These are phyloP conservation scores for Notarius lentiginosus DNA, from an alignment of 2,113 vertebrate genomes.

Conservation along the genomic window DNA sequence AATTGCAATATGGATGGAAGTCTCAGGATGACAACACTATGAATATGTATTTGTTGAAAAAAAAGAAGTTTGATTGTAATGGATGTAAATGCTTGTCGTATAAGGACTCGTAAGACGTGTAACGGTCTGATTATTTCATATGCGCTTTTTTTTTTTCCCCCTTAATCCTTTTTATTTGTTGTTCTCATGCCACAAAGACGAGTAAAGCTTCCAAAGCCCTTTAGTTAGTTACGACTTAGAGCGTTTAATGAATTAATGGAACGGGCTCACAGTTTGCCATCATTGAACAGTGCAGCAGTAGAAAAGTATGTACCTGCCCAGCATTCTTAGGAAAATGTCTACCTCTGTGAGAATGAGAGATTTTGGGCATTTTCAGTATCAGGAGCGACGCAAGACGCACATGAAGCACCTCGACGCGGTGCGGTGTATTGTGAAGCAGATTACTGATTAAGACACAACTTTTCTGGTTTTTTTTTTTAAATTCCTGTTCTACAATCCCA, in stretches of 20 bases:
- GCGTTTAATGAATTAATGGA: not conserved
- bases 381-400: conserved; percentile 32
- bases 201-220: conserved; percentile 2
- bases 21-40: conserved; percentile 14
- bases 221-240: not conserved
- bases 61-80: not conserved
- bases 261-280: not conserved
- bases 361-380: conserved; percentile 38
- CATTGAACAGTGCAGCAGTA: not conserved
- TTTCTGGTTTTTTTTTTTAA: not conserved
- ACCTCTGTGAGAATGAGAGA: conserved; percentile 40
- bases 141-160: conserved; percentile 33
- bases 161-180: not conserved
- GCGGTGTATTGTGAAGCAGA: not conserved
- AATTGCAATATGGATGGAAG: not conserved
- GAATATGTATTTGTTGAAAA: not conserved
- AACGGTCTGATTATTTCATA: conserved; percentile 13
- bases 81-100: conserved; percentile 5
- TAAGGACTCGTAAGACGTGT: not conserved
- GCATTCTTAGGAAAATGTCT: conserved; percentile 28
- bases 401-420: not conserved
- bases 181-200: conserved; percentile 18
- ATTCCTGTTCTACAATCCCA: not conserved
- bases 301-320: not conserved
- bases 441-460: not conserved